Percentiles rank a stretch among this genome's conserved stretches.
These are phyloP conservation scores for Circaetus gallicus DNA, from an alignment of 2,113 vertebrate species.

Conservation along the genomic window DNA sequence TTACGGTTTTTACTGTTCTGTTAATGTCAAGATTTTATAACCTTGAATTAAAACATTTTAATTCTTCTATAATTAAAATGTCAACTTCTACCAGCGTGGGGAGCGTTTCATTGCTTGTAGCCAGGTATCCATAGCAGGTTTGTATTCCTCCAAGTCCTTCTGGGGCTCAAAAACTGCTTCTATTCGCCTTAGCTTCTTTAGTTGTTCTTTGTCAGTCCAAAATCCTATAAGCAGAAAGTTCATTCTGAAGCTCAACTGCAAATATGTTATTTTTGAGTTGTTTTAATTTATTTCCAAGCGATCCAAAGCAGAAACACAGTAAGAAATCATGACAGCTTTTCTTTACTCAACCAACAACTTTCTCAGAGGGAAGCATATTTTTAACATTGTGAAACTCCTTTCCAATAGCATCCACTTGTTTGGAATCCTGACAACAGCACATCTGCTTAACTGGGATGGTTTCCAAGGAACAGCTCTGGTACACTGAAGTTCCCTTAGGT, in stretches of 20 bases:
- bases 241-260: background rate
- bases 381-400: slow-evolving; percentile 32
- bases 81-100: slow-evolving; percentile 84
- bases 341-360: slow-evolving; percentile 46
- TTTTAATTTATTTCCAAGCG: slow-evolving; percentile 21
- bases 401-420: slow-evolving; percentile 26
- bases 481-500: background rate
- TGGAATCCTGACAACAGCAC: slow-evolving; percentile 33
- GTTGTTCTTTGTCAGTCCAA: slow-evolving; percentile 86
- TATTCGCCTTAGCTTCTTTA: slow-evolving; percentile 81
- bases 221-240: slow-evolving; percentile 77
- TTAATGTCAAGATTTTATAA: background rate
- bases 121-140: slow-evolving; percentile 82
- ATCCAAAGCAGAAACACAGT: slow-evolving; percentile 14
- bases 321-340: slow-evolving; percentile 33
- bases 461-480: slow-evolving; percentile 18
- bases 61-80: slow-evolving; percentile 6
- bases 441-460: slow-evolving; percentile 1
- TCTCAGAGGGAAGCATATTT: slow-evolving; percentile 37
- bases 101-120: slow-evolving; percentile 82
- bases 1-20: background rate
- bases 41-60: background rate
- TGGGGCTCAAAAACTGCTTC: slow-evolving; percentile 82
- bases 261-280: slow-evolving; percentile 7
- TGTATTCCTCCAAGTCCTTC: slow-evolving; percentile 70